phyloP scores from a whole-genome alignment of 2,888 invertebrate genomes.

The Erannis defoliaria region DNA sequence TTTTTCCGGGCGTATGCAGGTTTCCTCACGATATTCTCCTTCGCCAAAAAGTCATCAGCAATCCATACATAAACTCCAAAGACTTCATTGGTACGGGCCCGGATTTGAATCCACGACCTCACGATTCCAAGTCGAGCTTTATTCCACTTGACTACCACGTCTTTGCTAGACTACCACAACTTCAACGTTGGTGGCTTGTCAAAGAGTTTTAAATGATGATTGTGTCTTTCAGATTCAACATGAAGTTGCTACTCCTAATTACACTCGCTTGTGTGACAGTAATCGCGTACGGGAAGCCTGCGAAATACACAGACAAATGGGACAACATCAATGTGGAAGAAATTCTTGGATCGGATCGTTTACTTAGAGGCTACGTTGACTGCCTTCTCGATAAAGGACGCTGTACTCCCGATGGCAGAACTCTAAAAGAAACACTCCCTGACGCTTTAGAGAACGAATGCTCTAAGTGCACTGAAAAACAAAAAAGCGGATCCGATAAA shows the following conservation, averaged over 20 bases:
- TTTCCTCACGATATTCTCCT: no score
- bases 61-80: no score
- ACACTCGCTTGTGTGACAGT: slow-evolving; percentile 69
- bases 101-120: no score
- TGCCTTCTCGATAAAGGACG: slow-evolving; percentile 88
- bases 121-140: no score
- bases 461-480: slow-evolving; percentile 89
- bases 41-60: no score
- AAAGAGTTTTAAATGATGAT: background rate
- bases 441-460: slow-evolving; percentile 91
- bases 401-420: slow-evolving; percentile 90
- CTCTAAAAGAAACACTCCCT: slow-evolving; percentile 87
- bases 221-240: slow-evolving; percentile 60
- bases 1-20: no score
- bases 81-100: no score
- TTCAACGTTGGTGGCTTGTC: no score
- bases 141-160: background rate
- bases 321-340: slow-evolving; percentile 90
- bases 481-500: slow-evolving; percentile 85
- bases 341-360: slow-evolving; percentile 88
- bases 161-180: no score
- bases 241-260: slow-evolving; percentile 75
- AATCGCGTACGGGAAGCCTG: slow-evolving; percentile 69
- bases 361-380: slow-evolving; percentile 89
- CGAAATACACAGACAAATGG: slow-evolving; percentile 89